Evolutionary conservation across 2,113 vertebrate species (phyloP), one percentile per base, ranked within the genome.

Genomic region (Percopsis transmontana): DNA sequence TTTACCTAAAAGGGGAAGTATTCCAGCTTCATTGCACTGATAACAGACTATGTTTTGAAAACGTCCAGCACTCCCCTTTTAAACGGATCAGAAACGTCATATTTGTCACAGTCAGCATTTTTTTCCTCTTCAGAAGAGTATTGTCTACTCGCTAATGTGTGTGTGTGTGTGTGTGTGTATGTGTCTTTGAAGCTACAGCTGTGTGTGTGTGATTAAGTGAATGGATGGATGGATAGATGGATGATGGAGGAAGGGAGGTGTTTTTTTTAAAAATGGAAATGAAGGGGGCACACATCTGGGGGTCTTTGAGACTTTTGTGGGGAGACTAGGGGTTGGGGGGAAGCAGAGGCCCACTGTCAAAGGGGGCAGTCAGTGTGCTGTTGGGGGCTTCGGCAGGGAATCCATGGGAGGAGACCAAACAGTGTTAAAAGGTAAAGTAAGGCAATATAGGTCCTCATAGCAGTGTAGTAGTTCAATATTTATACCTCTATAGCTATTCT

Each of bases 181-280:
- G 71, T 64, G 66, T 74, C 55, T 53, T 68, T 70, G 40, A 66
- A 72, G 20, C n/a, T 19, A 69, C 51, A 60, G 64, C 41, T 62
- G 48, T 70, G 66, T 45, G 48, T 50, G 53, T 47, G 41, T 21
- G 57, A 66, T 56, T 56, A 67, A 62, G 67, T 82, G 76, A 54
- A 67, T 73, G 51, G 10, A 19, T 51, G 18, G 62, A 40, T 57
- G n/a, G 66, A 69, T 73, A 62, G 73, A 82, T 72, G 76, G 69
- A 45, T 51, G 70, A 68, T 47, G 66, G 72, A 75, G 51, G 63
- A 58, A 79, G 73, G 80, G 74, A 70, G 68, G 85, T 64, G 20
- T 13, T 11, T 77, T 45, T 88, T 65, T 88, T 90, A 86, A 66
- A 88, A 90, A 89, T 90, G 87, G 81, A 89, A 90, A 90, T 90